A percentile compares a stretch with the other conserved stretches of the same genome.
Conservation (phyloP, 92 coral and sea anemone genomes). For the Epizoanthus stellaris region DNA sequence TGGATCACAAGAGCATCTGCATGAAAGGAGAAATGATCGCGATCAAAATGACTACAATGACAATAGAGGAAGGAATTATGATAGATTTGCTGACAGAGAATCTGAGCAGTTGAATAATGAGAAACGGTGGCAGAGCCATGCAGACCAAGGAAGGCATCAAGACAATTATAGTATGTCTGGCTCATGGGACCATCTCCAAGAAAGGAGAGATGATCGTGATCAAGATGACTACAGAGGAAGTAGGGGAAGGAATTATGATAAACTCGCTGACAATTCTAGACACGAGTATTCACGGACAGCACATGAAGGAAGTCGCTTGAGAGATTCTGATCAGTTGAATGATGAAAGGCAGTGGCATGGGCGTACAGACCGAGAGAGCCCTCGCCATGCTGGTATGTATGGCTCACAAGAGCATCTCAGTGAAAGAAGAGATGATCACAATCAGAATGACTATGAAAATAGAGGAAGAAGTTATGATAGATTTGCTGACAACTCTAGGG, state of each 20-base stretch:
- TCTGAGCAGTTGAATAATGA: too few species aligned
- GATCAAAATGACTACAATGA: background rate
- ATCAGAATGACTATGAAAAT: constrained; percentile 1
- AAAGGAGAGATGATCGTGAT: constrained; percentile 5
- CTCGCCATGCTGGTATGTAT: too few species aligned
- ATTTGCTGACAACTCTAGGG: constrained; percentile 4
- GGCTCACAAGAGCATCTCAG: background rate
- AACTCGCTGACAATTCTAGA: background rate
- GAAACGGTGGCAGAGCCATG: too few species aligned
- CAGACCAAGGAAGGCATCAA: background rate
- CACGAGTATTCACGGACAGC: too few species aligned
- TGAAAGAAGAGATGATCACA: constrained; percentile 7
- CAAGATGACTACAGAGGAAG: constrained; percentile 6
- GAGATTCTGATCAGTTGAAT: too few species aligned
- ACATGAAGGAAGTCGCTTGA: too few species aligned
- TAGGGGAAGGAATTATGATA: constrained; percentile 2
- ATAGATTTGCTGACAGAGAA: background rate
- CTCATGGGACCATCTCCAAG: background rate
- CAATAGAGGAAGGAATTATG: constrained; percentile 3
- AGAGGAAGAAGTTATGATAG: constrained; percentile 12
- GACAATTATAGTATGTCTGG: background rate
- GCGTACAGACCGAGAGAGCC: background rate
- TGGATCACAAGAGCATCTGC: too few species aligned
- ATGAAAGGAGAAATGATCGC: constrained; percentile 7
- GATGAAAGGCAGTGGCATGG: too few species aligned